Evolutionary conservation across 2,888 invertebrate genomes (phyloP), one percentile per base, ranked within the genome.

Genomic region (Rhaphigaster nebulosa): DNA sequence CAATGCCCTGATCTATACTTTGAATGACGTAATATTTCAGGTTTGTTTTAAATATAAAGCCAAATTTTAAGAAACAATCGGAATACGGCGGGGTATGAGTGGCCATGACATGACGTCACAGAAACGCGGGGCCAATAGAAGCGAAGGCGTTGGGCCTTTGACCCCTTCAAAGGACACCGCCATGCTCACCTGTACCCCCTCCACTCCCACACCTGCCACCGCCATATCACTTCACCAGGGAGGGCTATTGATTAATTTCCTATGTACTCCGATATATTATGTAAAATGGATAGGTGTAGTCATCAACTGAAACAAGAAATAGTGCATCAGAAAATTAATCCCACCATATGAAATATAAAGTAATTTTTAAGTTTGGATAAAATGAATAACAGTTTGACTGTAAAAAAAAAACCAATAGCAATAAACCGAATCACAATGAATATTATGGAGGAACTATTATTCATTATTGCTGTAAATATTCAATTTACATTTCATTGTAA

Each of bases 121-220:
- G 41, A 13, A 41, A 23, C 56, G 41, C 38, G 26, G 56, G 60
- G 45, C 88, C 88, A 88, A 88, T 88, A 41, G 56, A 15, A 60
- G 45, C 23, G 56, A 41, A 88, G 88, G 1, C n/a, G 26, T 20
- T 56, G 41, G 88, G 56, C 88, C 88, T 88, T 88, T 88, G 88
- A 88, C 88, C 88, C 60, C 65, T 65, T 88, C 88, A 88, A 88
- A 88, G 88, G 60, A 88, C 54, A 60, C 88, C 88, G 88, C 88
- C 88, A 88, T 88, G 65, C 60, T 88, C 88, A 88, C 88, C 88
- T 88, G 54, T 56, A 23, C 41, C 88, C 88, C 88, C 60, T 38
- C 88, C 88, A 41, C 60, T 41, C 29, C n/a, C 60, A 54, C 60
- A 88, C 88, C 56, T 60, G n/a, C 34, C 29, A 12, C 15, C 41